Evolutionary conservation across 2,797 vertebrate species (phyloP).

Genomic region (Harpagifer antarcticus): DNA sequence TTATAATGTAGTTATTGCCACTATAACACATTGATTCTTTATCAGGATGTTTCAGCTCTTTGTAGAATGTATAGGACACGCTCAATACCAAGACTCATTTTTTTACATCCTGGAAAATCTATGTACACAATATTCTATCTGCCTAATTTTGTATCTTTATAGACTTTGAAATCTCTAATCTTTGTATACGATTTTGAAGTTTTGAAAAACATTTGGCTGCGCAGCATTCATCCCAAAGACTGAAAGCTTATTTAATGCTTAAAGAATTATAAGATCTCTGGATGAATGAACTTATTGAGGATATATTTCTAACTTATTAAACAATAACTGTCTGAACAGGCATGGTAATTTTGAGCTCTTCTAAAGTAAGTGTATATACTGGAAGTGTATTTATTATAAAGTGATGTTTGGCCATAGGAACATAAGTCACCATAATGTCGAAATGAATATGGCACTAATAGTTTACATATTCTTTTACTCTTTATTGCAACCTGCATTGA

Average conservation of each 20-base stretch:
- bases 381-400: not conserved
- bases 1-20: too few species aligned
- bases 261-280: not conserved
- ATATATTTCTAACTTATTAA: not conserved
- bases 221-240: not conserved
- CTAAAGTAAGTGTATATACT: not conserved
- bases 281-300: not conserved
- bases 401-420: not conserved
- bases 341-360: not conserved
- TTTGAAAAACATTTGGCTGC: not conserved
- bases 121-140: too few species aligned
- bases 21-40: too few species aligned
- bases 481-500: too few species aligned
- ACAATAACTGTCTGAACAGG: not conserved
- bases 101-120: too few species aligned
- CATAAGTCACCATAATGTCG: not conserved
- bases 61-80: not conserved
- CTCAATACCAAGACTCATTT: not conserved
- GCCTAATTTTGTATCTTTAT: not conserved
- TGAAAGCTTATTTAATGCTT: not conserved
- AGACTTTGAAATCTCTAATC: not conserved
- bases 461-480: too few species aligned
- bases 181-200: not conserved
- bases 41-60: not conserved
- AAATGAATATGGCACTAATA: not conserved